Conservation (phyloP, 2,888 invertebrate genomes). For the Diploptera punctata region DNA sequence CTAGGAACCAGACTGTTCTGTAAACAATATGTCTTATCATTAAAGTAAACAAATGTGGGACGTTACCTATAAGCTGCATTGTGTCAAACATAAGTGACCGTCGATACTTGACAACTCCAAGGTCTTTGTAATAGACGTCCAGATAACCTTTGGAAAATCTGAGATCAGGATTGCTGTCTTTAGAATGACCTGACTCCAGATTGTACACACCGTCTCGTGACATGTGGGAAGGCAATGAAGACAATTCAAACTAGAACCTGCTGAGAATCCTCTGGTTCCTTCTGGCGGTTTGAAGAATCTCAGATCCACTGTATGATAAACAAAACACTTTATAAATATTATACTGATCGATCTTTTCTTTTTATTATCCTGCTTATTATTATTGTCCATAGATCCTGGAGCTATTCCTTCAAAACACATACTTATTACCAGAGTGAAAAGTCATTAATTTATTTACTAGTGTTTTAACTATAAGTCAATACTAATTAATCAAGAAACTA, state of each 20-base stretch:
- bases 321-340: too few relatives aligned
- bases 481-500: too few relatives aligned
- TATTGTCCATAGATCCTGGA: too few relatives aligned
- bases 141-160: constrained; percentile 40
- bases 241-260: constrained; percentile 39
- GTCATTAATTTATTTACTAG: too few relatives aligned
- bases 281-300: constrained; percentile 42
- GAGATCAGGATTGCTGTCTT: constrained; percentile 34
- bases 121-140: constrained; percentile 45
- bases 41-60: too few relatives aligned
- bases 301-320: constrained; percentile 23
- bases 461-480: too few relatives aligned
- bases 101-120: constrained; percentile 45
- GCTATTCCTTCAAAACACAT: too few relatives aligned
- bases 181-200: constrained; percentile 39
- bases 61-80: constrained; percentile 45
- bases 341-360: too few relatives aligned
- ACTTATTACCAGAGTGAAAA: too few relatives aligned
- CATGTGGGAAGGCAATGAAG: constrained; percentile 45
- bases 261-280: constrained; percentile 43
- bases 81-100: constrained; percentile 45
- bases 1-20: too few relatives aligned
- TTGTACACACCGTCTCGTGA: constrained; percentile 45
- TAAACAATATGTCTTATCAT: too few relatives aligned
- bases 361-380: too few relatives aligned